Conservation (phyloP, 2,888 invertebrate species). For the Polyommatus iphigenia region DNA sequence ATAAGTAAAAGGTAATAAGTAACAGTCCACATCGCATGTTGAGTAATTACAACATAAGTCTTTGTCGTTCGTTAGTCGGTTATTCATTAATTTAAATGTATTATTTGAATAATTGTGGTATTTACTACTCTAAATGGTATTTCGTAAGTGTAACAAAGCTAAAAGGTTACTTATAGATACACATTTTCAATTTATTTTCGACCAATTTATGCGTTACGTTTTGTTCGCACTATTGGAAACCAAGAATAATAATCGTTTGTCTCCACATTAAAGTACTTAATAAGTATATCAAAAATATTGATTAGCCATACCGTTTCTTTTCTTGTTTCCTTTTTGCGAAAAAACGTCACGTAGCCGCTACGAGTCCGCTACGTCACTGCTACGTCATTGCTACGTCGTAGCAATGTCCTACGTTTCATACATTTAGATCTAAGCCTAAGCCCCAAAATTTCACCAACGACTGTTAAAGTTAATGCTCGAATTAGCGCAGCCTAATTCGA, state of each 20-base stretch:
- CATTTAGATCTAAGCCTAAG: no score
- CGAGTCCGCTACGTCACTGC: background rate
- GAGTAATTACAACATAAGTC: conserved; percentile 17
- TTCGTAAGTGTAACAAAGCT: background rate
- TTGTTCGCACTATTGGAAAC: no score
- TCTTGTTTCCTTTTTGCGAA: no score
- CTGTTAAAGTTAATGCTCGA: no score
- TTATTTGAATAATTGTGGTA: background rate
- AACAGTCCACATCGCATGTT: background rate
- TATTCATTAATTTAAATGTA: background rate
- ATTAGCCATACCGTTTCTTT: no score
- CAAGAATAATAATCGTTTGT: no score
- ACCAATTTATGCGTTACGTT: background rate
- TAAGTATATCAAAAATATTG: no score
- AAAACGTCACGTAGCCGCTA: background rate
- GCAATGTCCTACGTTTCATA: no score
- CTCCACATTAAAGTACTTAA: no score
- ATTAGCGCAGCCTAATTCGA: no score
- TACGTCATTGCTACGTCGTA: background rate
- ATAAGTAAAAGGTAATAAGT: background rate
- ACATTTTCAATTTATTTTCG: background rate
- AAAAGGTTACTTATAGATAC: background rate
- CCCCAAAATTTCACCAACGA: no score
- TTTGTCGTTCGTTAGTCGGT: background rate
- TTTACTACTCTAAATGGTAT: background rate